A percentile compares a stretch with the other conserved stretches of the same genome.
Conservation (phyloP, 2,797 vertebrate species). For the Danio aesculapii region DNA sequence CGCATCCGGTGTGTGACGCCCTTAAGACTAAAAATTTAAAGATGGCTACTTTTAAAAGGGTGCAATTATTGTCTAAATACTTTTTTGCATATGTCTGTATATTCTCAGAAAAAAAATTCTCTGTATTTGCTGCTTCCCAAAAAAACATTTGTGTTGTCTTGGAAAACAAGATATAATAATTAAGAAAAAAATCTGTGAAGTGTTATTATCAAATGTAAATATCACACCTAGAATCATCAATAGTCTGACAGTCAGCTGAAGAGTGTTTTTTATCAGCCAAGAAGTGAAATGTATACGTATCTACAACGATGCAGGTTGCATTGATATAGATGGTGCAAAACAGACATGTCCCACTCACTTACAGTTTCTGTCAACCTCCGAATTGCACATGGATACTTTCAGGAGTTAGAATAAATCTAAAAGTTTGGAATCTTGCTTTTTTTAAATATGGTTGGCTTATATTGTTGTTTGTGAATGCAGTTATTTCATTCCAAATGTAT, state of each 20-base stretch:
- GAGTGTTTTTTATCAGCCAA: neutral
- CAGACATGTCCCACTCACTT: neutral
- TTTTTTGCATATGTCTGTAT: too few species aligned
- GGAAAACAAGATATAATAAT: neutral
- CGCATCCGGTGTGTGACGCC: too few species aligned
- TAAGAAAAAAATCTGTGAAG: neutral
- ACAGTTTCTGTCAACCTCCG: neutral
- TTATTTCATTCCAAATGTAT: neutral
- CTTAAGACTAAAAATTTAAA: too few species aligned
- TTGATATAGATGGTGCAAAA: slow-evolving; percentile 1
- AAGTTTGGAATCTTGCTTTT: neutral
- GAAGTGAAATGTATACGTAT: neutral
- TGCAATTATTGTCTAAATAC: too few species aligned
- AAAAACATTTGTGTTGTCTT: neutral
- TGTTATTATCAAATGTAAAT: neutral
- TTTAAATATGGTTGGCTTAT: neutral
- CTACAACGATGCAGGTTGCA: neutral
- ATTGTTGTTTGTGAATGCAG: neutral
- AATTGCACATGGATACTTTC: neutral
- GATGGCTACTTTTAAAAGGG: too few species aligned
- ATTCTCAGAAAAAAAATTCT: too few species aligned
- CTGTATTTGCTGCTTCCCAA: too few species aligned
- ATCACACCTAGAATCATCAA: neutral
- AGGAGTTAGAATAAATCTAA: neutral
- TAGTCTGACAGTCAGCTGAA: neutral